phyloP scores from a whole-genome alignment of 2,888 invertebrate genomes.

The Patella caerulea region DNA sequence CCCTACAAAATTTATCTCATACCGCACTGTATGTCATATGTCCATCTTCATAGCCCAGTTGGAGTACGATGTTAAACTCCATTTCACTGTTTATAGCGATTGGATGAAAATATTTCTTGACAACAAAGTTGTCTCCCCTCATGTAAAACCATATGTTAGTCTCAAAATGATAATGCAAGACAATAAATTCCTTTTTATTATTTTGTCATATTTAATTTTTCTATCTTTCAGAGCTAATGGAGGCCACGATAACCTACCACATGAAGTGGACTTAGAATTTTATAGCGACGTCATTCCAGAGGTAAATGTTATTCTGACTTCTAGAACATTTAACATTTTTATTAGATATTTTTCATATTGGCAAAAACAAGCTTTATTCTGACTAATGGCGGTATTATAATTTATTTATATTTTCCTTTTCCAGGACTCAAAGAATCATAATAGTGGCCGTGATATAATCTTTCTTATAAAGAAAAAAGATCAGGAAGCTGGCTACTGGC shows the following conservation, averaged over 20 bases:
- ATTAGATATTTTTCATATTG: neutral
- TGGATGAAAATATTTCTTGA: no score
- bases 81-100: no score
- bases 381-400: neutral
- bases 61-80: neutral
- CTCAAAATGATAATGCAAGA: no score
- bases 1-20: neutral
- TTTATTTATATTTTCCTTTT: slow-evolving; percentile 27
- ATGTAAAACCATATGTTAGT: no score
- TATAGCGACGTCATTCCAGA: slow-evolving; percentile 81
- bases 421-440: slow-evolving; percentile 75
- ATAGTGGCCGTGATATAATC: slow-evolving; percentile 74
- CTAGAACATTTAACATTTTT: slow-evolving; percentile 2
- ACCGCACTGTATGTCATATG: neutral
- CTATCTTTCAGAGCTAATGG: slow-evolving; percentile 78
- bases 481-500: slow-evolving; percentile 86
- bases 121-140: no score
- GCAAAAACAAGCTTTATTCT: neutral
- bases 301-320: slow-evolving; percentile 34
- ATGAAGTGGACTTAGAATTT: slow-evolving; percentile 90
- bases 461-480: slow-evolving; percentile 76
- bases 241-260: slow-evolving; percentile 85
- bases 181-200: neutral
- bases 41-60: no score
- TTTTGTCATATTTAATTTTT: neutral